Base-by-base conservation (phyloP, 1,140 invertebrate genomes). In the Planococcus citri region DNA sequence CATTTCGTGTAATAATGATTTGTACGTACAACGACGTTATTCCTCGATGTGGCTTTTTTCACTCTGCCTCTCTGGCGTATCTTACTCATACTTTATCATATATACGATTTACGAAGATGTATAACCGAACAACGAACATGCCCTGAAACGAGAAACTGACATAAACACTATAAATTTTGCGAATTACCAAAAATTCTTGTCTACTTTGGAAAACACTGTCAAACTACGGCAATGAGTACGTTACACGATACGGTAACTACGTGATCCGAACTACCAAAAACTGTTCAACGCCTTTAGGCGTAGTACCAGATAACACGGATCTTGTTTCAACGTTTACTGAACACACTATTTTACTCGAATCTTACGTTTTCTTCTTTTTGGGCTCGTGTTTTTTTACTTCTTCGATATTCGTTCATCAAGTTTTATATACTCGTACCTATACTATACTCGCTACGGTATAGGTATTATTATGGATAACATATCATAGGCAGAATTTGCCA, bases 1-100 rank as follows among this genome's bases (percentile, higher is more conserved):
- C n/a, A 51, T 51, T 51, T 51, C n/a, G n/a, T 51, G n/a, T 51
- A 51, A 51, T n/a, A 51, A 51, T 51, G 41, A 51, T 51, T 51
- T 51, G 41, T 51, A 9, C 2, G 41, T 51, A 9, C 2, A 14
- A 51, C 41, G 6, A 51, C 17, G 41, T 17, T 51, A 51, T 20
- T 20, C 41, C 17, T 3, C 17, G 17, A 9, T 6, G 12, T 6
- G 29, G 29, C 17, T 51, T 51, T 51, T 51, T 51, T 51, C 6
- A 3, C 2, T 51, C 41, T 51, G n/a, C n/a, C n/a, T n/a, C n/a
- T n/a, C n/a, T 6, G 29, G 29, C 17, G 4, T 51, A 9, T 51
- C 17, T 51, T 3, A 3, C 2, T 51, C 41, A 9, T n/a, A 51
- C 17, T 51, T 17, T 20, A 51, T 9, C 41, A 20, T n/a, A n/a